These are phyloP conservation scores for Yponomeuta plumbellus DNA, from an alignment of 2,888 invertebrate species.

Conservation along the genomic window DNA sequence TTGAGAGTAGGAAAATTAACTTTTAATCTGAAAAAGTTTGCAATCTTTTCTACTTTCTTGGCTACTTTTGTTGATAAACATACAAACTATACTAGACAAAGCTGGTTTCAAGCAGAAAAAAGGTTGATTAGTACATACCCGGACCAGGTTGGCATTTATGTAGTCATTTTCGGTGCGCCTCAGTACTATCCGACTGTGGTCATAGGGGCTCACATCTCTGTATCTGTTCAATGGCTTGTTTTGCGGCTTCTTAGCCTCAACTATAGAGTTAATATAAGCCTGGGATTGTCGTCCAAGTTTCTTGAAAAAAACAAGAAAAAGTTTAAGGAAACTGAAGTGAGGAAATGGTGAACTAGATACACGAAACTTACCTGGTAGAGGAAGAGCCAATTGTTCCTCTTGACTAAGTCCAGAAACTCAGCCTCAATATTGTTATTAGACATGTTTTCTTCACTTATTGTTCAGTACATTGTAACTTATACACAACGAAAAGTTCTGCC, in stretches of 20 bases:
- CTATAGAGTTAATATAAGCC: slow-evolving; percentile 77
- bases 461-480: slow-evolving; percentile 27
- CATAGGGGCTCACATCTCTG: slow-evolving; percentile 96
- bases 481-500: slow-evolving; percentile 10
- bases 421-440: slow-evolving; percentile 73
- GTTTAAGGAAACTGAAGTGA: not conserved
- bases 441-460: slow-evolving; percentile 40
- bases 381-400: slow-evolving; percentile 81
- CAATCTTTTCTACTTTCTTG: no score
- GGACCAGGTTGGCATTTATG: slow-evolving; percentile 95
- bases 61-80: no score
- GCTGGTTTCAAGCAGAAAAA: no score
- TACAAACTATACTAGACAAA: no score
- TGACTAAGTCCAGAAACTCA: slow-evolving; percentile 83
- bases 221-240: slow-evolving; percentile 93
- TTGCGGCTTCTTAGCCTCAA: slow-evolving; percentile 85
- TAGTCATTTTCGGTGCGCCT: slow-evolving; percentile 86
- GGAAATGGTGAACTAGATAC: not conserved
- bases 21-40: no score
- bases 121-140: slow-evolving; percentile 67
- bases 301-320: slow-evolving; percentile 66
- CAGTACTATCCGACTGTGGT: slow-evolving; percentile 92
- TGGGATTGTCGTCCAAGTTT: slow-evolving; percentile 84
- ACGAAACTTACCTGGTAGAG: slow-evolving; percentile 80
- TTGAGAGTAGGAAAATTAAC: no score